A percentile compares a stretch with the other conserved stretches of the same genome.
These are phyloP conservation scores for Schizaphis graminum DNA, from an alignment of 2,888 invertebrate genomes.

Conservation along the genomic window DNA sequence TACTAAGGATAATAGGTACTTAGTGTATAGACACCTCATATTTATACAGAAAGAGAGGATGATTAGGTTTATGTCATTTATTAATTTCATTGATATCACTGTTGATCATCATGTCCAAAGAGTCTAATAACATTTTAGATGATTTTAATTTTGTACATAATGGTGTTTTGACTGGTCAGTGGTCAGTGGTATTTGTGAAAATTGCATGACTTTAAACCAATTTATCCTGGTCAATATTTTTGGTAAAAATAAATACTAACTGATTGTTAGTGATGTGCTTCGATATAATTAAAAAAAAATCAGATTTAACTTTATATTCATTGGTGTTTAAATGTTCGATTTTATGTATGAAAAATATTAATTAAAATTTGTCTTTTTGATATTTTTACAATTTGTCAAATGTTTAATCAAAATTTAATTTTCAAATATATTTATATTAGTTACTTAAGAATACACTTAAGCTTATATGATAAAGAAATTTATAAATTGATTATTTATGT, in stretches of 20 bases:
- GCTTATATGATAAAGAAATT: neutral
- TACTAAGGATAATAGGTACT: constrained; percentile 44
- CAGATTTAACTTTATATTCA: neutral
- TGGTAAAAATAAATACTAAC: constrained; percentile 57
- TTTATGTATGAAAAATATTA: neutral
- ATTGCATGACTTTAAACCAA: constrained; percentile 55
- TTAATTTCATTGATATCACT: constrained; percentile 60
- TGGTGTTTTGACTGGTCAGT: constrained; percentile 22
- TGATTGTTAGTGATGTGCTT: constrained; percentile 52
- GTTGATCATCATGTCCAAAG: constrained; percentile 58
- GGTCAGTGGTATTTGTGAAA: constrained; percentile 58
- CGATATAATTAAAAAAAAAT: constrained; percentile 32
- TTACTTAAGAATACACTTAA: neutral
- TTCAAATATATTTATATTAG: neutral
- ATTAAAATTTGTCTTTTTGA: neutral
- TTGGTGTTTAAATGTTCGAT: constrained; percentile 10
- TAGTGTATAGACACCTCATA: constrained; percentile 45
- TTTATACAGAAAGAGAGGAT: constrained; percentile 31
- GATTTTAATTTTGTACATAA: constrained; percentile 41
- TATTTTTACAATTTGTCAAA: neutral
- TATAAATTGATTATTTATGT: neutral
- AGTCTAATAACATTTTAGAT: constrained; percentile 27
- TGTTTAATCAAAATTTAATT: neutral
- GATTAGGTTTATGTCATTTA: constrained; percentile 56
- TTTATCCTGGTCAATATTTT: constrained; percentile 48